Conservation (phyloP, 2,888 invertebrate genomes). For the Sphaerophoria taeniata region DNA sequence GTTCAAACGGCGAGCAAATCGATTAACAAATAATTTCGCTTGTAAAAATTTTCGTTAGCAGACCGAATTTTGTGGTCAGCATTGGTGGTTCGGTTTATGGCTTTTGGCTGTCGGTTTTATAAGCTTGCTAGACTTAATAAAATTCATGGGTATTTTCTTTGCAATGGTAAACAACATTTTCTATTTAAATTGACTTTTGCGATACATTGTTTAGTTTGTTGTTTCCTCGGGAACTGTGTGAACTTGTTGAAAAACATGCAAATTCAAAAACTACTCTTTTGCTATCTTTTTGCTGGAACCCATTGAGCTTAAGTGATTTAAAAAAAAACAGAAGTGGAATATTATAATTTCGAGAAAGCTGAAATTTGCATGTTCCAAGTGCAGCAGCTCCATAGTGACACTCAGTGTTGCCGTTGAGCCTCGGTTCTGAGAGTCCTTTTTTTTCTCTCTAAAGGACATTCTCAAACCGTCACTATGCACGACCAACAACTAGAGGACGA, state of each 20-base stretch:
- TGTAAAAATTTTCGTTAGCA: slow-evolving; percentile 1
- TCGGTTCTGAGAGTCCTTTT: slow-evolving; percentile 10
- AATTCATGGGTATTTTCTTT: neutral
- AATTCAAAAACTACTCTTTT: slow-evolving; percentile 7
- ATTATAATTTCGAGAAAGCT: slow-evolving; percentile 45
- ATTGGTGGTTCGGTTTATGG: slow-evolving; percentile 29
- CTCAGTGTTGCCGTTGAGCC: neutral
- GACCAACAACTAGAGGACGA: neutral
- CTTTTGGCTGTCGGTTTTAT: slow-evolving; percentile 28
- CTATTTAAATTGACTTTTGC: neutral
- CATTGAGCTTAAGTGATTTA: slow-evolving; percentile 15
- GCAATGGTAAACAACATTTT: neutral
- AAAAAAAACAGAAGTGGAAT: slow-evolving; percentile 29
- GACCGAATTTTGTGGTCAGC: slow-evolving; percentile 11
- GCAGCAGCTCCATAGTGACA: neutral
- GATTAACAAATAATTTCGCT: slow-evolving; percentile 1
- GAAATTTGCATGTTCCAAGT: slow-evolving; percentile 53
- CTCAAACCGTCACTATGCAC: slow-evolving; percentile 57
- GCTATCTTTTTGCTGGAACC: neutral
- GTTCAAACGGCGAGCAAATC: neutral
- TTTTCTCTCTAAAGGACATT: slow-evolving; percentile 6
- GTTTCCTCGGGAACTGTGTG: neutral
- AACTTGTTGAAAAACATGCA: neutral
- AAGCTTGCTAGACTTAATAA: slow-evolving; percentile 2
- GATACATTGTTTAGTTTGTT: neutral